Evolutionary conservation across 1,140 invertebrate genomes (phyloP).

Genomic region (Tachypleus tridentatus): DNA sequence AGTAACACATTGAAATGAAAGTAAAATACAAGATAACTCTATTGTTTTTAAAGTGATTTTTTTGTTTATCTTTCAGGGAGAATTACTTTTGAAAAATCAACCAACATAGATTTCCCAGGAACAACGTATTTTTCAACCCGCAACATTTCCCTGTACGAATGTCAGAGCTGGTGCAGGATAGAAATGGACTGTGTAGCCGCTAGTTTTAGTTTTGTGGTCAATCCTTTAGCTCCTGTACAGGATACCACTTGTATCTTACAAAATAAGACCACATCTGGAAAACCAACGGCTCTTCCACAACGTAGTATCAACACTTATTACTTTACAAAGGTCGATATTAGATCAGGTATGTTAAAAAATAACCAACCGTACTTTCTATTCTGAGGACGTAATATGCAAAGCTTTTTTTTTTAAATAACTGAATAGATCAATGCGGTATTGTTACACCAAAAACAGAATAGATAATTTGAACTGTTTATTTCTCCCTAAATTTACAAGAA

Average conservation of each 20-base stretch:
- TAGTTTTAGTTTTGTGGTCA: constrained; percentile 80
- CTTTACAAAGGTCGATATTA: constrained; percentile 82
- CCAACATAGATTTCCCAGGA: constrained; percentile 76
- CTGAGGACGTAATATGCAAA: too few species aligned
- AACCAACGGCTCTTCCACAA: constrained; percentile 56
- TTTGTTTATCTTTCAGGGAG: constrained; percentile 28
- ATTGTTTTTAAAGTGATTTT: too few species aligned
- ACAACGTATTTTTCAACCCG: constrained; percentile 83
- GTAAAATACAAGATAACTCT: too few species aligned
- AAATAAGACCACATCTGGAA: constrained; percentile 67
- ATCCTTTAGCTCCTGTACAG: constrained; percentile 77
- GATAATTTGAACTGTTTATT: too few species aligned
- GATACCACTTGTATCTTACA: constrained; percentile 84
- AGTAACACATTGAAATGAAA: too few species aligned
- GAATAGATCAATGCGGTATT: too few species aligned
- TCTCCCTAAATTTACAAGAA: too few species aligned
- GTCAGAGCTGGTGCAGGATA: constrained; percentile 85
- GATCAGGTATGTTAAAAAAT: constrained; percentile 47
- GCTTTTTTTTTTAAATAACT: too few species aligned
- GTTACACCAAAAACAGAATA: too few species aligned
- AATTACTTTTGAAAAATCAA: constrained; percentile 83
- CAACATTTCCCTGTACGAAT: constrained; percentile 83
- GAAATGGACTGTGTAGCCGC: constrained; percentile 81
- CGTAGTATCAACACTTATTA: constrained; percentile 84
- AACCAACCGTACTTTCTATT: too few species aligned